phyloP scores from a whole-genome alignment of 2,888 invertebrate genomes.

The Pycnomerus fuliginosus region DNA sequence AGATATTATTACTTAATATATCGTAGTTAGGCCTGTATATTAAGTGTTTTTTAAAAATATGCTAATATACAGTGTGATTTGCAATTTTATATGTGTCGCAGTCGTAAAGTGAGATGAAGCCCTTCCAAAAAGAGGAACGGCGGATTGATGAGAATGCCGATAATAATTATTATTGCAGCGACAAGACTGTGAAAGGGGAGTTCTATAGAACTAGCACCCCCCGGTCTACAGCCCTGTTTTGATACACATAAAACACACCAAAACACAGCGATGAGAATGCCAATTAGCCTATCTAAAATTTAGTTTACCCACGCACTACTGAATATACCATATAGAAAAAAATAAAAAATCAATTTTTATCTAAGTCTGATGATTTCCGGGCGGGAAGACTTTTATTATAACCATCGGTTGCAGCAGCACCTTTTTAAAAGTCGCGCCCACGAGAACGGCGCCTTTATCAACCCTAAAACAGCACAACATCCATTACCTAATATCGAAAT shows the following conservation, averaged over 20 bases:
- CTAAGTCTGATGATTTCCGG: slow-evolving; percentile 45
- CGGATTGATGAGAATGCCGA: slow-evolving; percentile 18
- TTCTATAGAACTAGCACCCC: slow-evolving; percentile 21
- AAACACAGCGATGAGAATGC: slow-evolving; percentile 46
- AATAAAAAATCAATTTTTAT: slow-evolving; percentile 1
- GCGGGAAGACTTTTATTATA: slow-evolving; percentile 53
- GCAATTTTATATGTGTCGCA: slow-evolving; percentile 45
- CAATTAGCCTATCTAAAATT: slow-evolving; percentile 45
- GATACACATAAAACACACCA: slow-evolving; percentile 40
- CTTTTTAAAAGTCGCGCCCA: slow-evolving; percentile 49
- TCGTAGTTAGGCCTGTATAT: slow-evolving; percentile 56
- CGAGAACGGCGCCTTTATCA: slow-evolving; percentile 40
- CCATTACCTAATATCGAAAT: slow-evolving; percentile 37
- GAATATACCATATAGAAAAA: slow-evolving; percentile 17
- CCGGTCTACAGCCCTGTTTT: slow-evolving; percentile 16
- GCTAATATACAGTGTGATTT: slow-evolving; percentile 55
- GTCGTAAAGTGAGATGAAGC: slow-evolving; percentile 47
- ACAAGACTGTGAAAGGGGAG: slow-evolving; percentile 21
- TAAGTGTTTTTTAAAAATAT: slow-evolving; percentile 53
- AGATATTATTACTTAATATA: slow-evolving; percentile 54
- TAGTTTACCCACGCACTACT: slow-evolving; percentile 5
- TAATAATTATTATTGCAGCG: slow-evolving; percentile 26
- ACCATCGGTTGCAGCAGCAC: slow-evolving; percentile 49
- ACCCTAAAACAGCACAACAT: slow-evolving; percentile 25
- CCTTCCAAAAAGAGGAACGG: slow-evolving; percentile 15